Conservation (phyloP, 2,888 invertebrate species). For the Agrotis segetum region DNA sequence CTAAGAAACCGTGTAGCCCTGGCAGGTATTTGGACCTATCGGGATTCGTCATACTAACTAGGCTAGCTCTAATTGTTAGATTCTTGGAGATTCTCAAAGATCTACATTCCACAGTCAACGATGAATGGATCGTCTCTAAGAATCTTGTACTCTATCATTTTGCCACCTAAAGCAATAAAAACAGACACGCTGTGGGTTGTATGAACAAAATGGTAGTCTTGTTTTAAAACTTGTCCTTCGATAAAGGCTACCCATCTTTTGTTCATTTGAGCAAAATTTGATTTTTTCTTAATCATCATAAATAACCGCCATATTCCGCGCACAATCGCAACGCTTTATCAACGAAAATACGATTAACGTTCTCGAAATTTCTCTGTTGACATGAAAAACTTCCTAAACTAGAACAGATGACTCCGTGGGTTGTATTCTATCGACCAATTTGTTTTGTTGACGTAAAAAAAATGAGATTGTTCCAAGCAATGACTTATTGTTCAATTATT, state of each 20-base stretch:
- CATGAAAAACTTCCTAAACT: slow-evolving; percentile 7
- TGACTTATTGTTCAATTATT: slow-evolving; percentile 1
- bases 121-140: too few species aligned
- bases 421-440: slow-evolving; percentile 3
- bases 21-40: too few species aligned
- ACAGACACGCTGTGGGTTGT: too few species aligned
- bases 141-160: background rate
- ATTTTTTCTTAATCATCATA: slow-evolving; percentile 56
- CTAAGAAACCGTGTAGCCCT: too few species aligned
- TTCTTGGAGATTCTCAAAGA: too few species aligned
- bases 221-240: too few species aligned
- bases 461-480: background rate
- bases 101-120: too few species aligned
- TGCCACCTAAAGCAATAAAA: background rate
- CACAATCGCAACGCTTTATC: slow-evolving; percentile 7
- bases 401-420: background rate
- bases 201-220: background rate
- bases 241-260: too few species aligned
- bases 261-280: slow-evolving; percentile 29
- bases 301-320: slow-evolving; percentile 40
- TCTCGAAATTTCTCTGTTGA: slow-evolving; percentile 12
- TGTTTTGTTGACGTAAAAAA: background rate
- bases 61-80: too few species aligned
- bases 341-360: slow-evolving; percentile 33
- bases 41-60: too few species aligned